Evolutionary conservation across 2,113 vertebrate genomes (phyloP).

Genomic region (Mesoclemmys tuberculata): DNA sequence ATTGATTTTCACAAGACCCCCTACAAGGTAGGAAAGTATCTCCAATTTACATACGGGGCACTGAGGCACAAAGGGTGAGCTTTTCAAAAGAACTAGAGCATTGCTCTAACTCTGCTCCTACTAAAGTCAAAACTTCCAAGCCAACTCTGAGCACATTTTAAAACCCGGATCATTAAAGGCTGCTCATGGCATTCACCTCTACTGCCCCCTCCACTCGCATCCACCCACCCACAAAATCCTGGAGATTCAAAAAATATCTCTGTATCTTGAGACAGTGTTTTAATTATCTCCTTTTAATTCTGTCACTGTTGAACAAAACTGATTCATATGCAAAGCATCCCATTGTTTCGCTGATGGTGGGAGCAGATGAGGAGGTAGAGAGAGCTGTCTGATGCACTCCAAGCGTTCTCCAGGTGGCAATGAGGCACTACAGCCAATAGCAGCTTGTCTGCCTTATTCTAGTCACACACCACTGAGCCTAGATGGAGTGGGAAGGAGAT

Average conservation of each 20-base stretch:
- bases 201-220: neutral
- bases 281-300: neutral
- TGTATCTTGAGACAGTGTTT: neutral
- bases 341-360: neutral
- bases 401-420: neutral
- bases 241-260: accelerated
- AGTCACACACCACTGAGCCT: conserved; percentile 11
- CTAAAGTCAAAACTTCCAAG: neutral
- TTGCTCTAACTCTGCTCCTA: neutral
- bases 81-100: neutral
- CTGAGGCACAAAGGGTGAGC: neutral
- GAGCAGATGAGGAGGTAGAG: neutral
- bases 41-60: neutral
- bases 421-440: neutral
- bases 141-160: neutral
- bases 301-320: neutral
- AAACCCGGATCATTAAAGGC: neutral
- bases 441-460: neutral
- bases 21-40: neutral
- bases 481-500: neutral
- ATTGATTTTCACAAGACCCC: neutral
- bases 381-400: conserved; percentile 7
- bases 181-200: neutral
- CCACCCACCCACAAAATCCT: neutral
- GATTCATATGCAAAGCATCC: neutral